Conservation (phyloP, 2,888 invertebrate species). For the Onthophagus sagittarius region DNA sequence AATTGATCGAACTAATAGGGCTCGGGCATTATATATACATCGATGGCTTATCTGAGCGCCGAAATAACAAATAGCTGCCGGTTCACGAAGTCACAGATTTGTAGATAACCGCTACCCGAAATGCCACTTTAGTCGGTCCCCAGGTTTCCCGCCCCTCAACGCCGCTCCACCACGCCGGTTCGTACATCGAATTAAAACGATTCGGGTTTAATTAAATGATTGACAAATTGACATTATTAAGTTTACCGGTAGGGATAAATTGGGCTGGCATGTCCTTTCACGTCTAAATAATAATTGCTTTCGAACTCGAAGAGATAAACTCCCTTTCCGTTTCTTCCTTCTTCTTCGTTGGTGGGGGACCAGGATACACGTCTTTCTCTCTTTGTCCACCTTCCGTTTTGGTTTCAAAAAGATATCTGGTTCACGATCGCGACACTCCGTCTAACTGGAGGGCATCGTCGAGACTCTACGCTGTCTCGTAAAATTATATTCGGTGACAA, state of each 20-base stretch:
- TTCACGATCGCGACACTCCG: background rate
- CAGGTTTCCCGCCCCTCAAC: constrained; percentile 5
- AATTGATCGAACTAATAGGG: constrained; percentile 45
- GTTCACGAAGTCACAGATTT: constrained; percentile 34
- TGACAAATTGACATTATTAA: constrained; percentile 44
- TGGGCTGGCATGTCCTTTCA: constrained; percentile 38
- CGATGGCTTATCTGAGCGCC: constrained; percentile 40
- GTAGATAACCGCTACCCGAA: constrained; percentile 43
- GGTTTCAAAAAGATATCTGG: constrained; percentile 2
- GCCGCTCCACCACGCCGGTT: constrained; percentile 26
- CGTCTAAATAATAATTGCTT: constrained; percentile 22
- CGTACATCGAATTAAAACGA: constrained; percentile 37
- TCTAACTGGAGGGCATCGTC: background rate
- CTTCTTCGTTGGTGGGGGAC: background rate
- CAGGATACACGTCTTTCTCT: background rate
- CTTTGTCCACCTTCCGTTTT: background rate
- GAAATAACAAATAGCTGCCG: constrained; percentile 48
- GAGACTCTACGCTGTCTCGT: constrained; percentile 5
- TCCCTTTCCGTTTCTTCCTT: background rate
- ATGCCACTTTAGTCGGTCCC: constrained; percentile 40
- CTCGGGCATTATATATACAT: constrained; percentile 37
- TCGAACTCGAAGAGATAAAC: background rate
- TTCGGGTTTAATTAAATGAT: constrained; percentile 44
- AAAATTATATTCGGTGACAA: constrained; percentile 10
- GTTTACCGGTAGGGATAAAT: constrained; percentile 37